Conservation (phyloP, 1,140 invertebrate species). For the Bilobella aurantiaca region DNA sequence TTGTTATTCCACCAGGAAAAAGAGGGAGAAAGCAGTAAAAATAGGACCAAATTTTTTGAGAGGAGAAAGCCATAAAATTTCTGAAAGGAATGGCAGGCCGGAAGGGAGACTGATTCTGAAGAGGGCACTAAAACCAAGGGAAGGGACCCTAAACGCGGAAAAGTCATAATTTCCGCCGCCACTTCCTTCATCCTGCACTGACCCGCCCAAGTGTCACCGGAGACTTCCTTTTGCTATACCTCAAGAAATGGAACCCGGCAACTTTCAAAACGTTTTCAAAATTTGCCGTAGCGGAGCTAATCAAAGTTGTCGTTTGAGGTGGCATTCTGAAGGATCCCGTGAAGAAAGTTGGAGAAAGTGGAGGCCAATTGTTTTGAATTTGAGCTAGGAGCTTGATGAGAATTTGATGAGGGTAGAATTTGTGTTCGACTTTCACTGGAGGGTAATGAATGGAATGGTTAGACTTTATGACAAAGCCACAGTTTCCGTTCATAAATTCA, state of each 20-base stretch:
- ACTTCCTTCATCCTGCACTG: background rate
- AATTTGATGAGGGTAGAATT: background rate
- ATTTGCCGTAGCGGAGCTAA: too few species aligned
- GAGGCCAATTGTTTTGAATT: too few species aligned
- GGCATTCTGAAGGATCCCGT: too few species aligned
- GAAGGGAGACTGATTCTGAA: background rate
- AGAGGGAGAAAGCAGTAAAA: constrained; percentile 7
- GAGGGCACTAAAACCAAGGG: background rate
- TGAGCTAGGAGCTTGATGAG: too few species aligned
- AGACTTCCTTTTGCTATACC: too few species aligned
- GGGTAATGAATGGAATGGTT: constrained; percentile 24
- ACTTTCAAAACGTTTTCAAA: too few species aligned
- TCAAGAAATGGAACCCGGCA: too few species aligned
- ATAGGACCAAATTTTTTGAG: background rate
- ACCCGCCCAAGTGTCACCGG: background rate
- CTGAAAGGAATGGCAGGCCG: too few species aligned
- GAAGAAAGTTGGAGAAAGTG: too few species aligned
- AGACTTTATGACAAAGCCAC: constrained; percentile 29
- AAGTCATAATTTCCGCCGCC: background rate
- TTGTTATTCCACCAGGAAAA: background rate
- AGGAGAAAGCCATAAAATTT: background rate
- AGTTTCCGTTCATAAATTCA: constrained; percentile 28
- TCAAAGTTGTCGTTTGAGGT: too few species aligned
- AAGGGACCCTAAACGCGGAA: background rate
- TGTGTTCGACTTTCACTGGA: background rate